Conservation (phyloP, 2,113 vertebrate genomes). For the Paratilapia polleni region DNA sequence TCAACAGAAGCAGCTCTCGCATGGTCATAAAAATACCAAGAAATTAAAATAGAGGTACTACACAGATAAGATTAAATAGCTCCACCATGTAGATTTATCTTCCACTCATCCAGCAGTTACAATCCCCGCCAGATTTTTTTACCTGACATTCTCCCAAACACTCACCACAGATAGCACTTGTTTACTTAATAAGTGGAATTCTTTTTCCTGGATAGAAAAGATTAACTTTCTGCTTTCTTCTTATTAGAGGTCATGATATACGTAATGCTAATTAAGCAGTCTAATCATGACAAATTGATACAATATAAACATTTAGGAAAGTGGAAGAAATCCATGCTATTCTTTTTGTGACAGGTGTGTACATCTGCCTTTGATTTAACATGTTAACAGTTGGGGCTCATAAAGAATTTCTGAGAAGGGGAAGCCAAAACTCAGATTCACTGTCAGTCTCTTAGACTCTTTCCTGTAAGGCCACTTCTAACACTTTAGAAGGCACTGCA, state of each 20-base stretch:
- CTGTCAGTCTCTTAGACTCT: slow-evolving; percentile 21
- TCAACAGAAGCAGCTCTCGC: background rate
- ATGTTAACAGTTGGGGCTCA: slow-evolving; percentile 35
- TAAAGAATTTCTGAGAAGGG: slow-evolving; percentile 20
- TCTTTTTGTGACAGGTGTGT: slow-evolving; percentile 42
- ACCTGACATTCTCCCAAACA: background rate
- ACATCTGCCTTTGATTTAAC: slow-evolving; percentile 54
- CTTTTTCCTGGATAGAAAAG: slow-evolving; percentile 11
- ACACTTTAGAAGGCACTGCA: slow-evolving; percentile 24
- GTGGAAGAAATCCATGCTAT: slow-evolving; percentile 16
- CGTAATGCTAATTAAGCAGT: slow-evolving; percentile 24
- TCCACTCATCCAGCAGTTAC: slow-evolving; percentile 13
- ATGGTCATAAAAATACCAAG: background rate
- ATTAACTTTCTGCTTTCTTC: background rate
- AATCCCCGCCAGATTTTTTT: slow-evolving; percentile 9
- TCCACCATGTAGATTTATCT: background rate
- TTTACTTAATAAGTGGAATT: slow-evolving; percentile 25
- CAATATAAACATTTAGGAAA: slow-evolving; percentile 39
- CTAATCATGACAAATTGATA: slow-evolving; percentile 34
- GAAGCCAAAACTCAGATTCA: background rate
- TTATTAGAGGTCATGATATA: slow-evolving; percentile 17
- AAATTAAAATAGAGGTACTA: background rate
- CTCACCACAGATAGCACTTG: background rate
- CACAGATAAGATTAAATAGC: background rate
- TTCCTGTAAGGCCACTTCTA: slow-evolving; percentile 51